These are phyloP conservation scores for Naja naja DNA, from an alignment of 2,113 vertebrate genomes.

Conservation along the genomic window DNA sequence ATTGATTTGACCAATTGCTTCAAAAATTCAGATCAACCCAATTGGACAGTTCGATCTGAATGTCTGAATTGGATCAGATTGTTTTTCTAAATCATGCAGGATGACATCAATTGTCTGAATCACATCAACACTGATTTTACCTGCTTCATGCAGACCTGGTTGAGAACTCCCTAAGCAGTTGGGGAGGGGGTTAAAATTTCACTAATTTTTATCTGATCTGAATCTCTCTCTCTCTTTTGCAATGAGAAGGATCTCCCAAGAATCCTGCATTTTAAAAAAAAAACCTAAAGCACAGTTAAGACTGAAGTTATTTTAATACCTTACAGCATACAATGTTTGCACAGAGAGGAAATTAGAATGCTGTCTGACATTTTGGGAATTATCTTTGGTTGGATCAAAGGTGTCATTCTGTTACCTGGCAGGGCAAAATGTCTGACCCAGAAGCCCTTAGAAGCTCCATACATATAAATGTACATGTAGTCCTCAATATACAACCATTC, in stretches of 20 bases:
- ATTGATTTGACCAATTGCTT: not conserved
- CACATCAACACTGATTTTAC: not conserved
- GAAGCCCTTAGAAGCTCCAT: not conserved
- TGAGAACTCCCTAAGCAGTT: not conserved
- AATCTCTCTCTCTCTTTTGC: too few species aligned
- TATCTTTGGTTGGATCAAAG: too few species aligned
- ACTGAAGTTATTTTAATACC: too few species aligned
- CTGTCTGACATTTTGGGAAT: too few species aligned
- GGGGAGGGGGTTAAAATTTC: too few species aligned
- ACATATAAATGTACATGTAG: not conserved
- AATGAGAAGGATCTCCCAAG: too few species aligned
- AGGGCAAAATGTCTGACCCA: not conserved
- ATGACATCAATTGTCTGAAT: not conserved
- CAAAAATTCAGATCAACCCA: not conserved
- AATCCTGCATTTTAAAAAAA: too few species aligned
- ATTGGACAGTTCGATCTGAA: not conserved
- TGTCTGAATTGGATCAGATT: not conserved
- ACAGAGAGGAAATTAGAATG: too few species aligned
- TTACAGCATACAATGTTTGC: too few species aligned
- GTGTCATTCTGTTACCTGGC: too few species aligned
- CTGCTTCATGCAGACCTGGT: not conserved
- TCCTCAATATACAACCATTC: not conserved
- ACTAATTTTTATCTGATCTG: too few species aligned
- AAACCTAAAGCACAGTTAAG: too few species aligned
- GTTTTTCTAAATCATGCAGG: not conserved